Percentiles rank a stretch among this genome's conserved stretches.
These are phyloP conservation scores for Cheiracanthium punctorium DNA, from an alignment of 2,888 invertebrate species.

Conservation along the genomic window DNA sequence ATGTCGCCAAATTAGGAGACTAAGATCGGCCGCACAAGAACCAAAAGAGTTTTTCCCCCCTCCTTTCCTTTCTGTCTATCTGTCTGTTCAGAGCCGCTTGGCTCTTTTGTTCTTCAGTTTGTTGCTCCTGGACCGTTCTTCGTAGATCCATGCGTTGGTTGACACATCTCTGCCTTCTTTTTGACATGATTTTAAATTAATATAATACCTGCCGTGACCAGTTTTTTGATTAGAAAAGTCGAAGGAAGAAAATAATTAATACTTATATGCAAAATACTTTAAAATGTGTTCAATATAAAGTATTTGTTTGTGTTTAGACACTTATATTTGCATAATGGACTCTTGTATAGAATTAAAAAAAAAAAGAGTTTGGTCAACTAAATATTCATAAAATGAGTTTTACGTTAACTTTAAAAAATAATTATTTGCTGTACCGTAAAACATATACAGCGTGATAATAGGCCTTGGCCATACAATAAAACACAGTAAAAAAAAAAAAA, in stretches of 20 bases:
- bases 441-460: too few species aligned
- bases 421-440: too few species aligned
- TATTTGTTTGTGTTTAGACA: too few species aligned
- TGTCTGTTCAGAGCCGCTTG: not conserved
- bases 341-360: too few species aligned
- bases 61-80: constrained; percentile 1
- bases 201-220: not conserved
- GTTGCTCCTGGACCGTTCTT: not conserved
- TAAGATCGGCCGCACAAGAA: constrained; percentile 38
- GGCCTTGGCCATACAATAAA: too few species aligned
- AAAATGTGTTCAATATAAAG: too few species aligned
- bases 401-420: too few species aligned
- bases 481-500: too few species aligned
- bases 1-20: constrained; percentile 65
- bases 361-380: too few species aligned
- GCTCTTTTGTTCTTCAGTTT: not conserved
- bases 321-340: too few species aligned
- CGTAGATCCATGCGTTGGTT: not conserved
- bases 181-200: not conserved
- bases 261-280: not conserved
- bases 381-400: too few species aligned
- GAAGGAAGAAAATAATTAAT: not conserved
- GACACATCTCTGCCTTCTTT: not conserved
- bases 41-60: not conserved
- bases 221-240: not conserved